Base-by-base conservation (phyloP, 2,888 invertebrate genomes). In the Lasioglossum leucozonium region DNA sequence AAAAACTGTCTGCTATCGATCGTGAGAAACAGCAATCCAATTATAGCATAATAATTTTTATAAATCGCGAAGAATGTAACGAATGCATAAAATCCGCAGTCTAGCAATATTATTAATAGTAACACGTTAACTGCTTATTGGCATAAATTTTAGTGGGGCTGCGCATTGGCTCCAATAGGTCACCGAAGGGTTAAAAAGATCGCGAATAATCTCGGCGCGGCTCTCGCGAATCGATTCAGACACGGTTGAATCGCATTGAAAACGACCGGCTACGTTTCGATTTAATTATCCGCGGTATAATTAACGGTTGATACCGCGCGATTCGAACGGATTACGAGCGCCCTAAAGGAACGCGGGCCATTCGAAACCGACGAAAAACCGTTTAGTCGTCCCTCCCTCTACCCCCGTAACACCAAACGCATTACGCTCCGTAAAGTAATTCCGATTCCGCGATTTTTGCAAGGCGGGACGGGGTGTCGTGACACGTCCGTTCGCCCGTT, bases 401-500 rank as follows among this genome's bases (percentile, higher is more conserved):
- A 22, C 18, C 18, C 34, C 51, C 30, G 30, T 5, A 47, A 58
- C 22, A 4, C n/a, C n/a, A 55, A 55, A 34, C 71, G n/a, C 47
- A 47, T 40, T 30, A n/a, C 30, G 34, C 26, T 62, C 58, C 34
- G 62, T 72, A 26, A 73, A 30, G 62, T 72, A 74, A 71, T 83
- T 84, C 62, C 85, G 44, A 82, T 82, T 75, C 72, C 34, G 72
- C 73, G 55, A 81, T 71, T 67, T 80, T 69, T 30, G 26, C 40
- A 40, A 86, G 18, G 65, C 51, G n/a, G 13, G 55, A 11, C 10
- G 75, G 74, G 18, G 67, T 62, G 85, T 80, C 51, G 71, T 80
- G 79, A 79, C 42, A n/a, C 26, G 72, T 79, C 76, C 26, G 72
- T 79, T 73, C 67, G 16, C 77, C 69, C 85, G 69, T 88, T 89